Percentiles rank a stretch among this genome's conserved stretches.
Conservation (phyloP, 1,140 invertebrate species). For the Neoseiulus cucumeris region DNA sequence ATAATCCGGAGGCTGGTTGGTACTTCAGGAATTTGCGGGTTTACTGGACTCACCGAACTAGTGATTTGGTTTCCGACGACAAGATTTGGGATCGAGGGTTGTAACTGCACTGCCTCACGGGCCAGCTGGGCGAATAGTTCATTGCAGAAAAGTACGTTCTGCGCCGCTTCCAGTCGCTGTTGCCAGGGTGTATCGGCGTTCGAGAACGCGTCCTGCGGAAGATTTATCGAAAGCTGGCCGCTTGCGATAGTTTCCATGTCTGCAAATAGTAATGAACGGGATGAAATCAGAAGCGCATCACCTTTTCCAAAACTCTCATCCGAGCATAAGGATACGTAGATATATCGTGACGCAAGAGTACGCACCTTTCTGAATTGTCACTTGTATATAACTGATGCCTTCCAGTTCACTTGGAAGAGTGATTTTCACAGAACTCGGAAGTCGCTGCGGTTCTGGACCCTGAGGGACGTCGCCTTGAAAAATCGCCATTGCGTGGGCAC, state of each 20-base stretch:
- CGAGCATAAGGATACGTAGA: too few relatives aligned
- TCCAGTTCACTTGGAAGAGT: constrained; percentile 79
- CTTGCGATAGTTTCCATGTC: constrained; percentile 30
- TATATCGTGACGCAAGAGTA: too few relatives aligned
- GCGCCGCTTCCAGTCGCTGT: constrained; percentile 77
- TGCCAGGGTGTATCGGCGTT: constrained; percentile 70
- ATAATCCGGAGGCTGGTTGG: too few relatives aligned
- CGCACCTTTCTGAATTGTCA: constrained; percentile 79
- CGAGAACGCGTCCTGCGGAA: constrained; percentile 29
- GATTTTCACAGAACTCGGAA: constrained; percentile 61
- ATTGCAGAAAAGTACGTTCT: constrained; percentile 93
- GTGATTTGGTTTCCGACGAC: constrained; percentile 93
- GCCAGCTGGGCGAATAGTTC: constrained; percentile 86
- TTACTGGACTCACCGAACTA: constrained; percentile 46
- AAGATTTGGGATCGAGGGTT: constrained; percentile 79
- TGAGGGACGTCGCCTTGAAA: constrained; percentile 23
- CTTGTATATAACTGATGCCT: constrained; percentile 84
- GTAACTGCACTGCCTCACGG: constrained; percentile 75
- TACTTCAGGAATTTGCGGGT: not conserved
- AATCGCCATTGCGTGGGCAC: constrained; percentile 39
- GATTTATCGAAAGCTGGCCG: constrained; percentile 28
- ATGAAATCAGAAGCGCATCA: too few relatives aligned
- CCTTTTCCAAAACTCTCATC: too few relatives aligned
- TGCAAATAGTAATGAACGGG: constrained; percentile 18
- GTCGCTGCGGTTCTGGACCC: constrained; percentile 29